Percentiles rank a stretch among this genome's conserved stretches.
Conservation (phyloP, 2,113 vertebrate genomes). For the Dascyllus trimaculatus region DNA sequence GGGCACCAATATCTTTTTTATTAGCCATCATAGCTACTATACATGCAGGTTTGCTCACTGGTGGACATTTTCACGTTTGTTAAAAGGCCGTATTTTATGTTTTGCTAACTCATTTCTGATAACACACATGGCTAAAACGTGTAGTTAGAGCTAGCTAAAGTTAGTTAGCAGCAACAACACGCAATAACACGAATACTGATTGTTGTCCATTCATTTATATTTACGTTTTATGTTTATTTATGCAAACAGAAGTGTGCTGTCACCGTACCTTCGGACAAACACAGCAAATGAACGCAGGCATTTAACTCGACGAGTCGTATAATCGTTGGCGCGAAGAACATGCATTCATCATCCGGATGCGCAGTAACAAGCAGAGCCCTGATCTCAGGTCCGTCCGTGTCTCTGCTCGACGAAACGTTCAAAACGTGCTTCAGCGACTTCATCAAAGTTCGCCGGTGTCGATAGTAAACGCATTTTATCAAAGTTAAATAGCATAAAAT, state of each 20-base stretch:
- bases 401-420: conserved; percentile 4
- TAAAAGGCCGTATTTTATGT: background rate
- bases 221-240: background rate
- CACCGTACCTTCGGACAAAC: conserved; percentile 93
- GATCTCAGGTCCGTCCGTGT: conserved; percentile 11
- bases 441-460: conserved; percentile 34
- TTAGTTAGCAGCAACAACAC: conserved; percentile 1
- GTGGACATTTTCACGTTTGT: too few relatives aligned
- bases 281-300: conserved; percentile 87
- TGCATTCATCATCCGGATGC: conserved; percentile 96
- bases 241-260: background rate
- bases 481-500: conserved; percentile 65
- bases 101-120: background rate
- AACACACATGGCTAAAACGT: too few relatives aligned
- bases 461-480: conserved; percentile 71
- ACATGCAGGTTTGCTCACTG: too few relatives aligned
- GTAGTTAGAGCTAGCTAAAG: background rate
- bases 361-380: conserved; percentile 90
- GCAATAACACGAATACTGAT: background rate
- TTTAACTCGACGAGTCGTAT: conserved; percentile 83
- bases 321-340: conserved; percentile 95
- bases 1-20: too few relatives aligned
- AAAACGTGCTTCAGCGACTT: conserved; percentile 41
- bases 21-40: too few relatives aligned
- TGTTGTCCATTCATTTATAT: background rate